phyloP scores from a whole-genome alignment of 2,888 invertebrate genomes.

The Vannuccia rotundouncinata region DNA sequence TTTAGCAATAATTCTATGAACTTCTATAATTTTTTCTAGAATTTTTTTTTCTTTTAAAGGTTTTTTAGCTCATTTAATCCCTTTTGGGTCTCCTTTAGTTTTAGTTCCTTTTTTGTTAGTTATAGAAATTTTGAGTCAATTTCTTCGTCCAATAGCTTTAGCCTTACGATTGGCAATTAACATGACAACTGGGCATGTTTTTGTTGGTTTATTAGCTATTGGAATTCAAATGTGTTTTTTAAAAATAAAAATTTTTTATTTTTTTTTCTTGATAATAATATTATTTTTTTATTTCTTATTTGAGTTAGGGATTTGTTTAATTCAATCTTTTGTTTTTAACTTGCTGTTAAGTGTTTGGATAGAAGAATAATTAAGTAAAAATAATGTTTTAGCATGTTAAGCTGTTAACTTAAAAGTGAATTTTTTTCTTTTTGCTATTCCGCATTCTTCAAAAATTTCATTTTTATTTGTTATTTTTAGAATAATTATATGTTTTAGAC shows the following conservation, averaged over 20 bases:
- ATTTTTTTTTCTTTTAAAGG: constrained; percentile 7
- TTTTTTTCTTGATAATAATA: constrained; percentile 12
- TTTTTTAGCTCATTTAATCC: constrained; percentile 9
- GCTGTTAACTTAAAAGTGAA: constrained; percentile 26
- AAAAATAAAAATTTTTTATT: not conserved
- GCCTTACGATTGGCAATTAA: constrained; percentile 19
- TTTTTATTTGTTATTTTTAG: constrained; percentile 22
- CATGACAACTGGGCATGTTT: constrained; percentile 12
- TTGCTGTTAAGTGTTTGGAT: not conserved
- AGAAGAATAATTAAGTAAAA: constrained; percentile 8
- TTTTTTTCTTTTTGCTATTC: constrained; percentile 23
- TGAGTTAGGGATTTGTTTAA: constrained; percentile 11
- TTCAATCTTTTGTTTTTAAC: constrained; percentile 14
- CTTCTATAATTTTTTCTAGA: constrained; percentile 15
- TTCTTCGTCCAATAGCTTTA: constrained; percentile 23
- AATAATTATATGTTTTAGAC: constrained; percentile 16
- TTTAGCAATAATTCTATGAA: constrained; percentile 9
- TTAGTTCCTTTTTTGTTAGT: constrained; percentile 14
- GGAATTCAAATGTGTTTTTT: constrained; percentile 15
- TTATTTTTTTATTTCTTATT: constrained; percentile 22
- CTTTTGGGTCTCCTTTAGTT: constrained; percentile 14
- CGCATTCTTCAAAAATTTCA: constrained; percentile 17
- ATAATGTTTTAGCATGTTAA: constrained; percentile 26
- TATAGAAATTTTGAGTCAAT: constrained; percentile 19
- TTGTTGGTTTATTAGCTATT: constrained; percentile 23